Percentiles rank a stretch among this genome's conserved stretches.
Conservation (phyloP, 1,140 invertebrate genomes). For the Callitettix versicolor region DNA sequence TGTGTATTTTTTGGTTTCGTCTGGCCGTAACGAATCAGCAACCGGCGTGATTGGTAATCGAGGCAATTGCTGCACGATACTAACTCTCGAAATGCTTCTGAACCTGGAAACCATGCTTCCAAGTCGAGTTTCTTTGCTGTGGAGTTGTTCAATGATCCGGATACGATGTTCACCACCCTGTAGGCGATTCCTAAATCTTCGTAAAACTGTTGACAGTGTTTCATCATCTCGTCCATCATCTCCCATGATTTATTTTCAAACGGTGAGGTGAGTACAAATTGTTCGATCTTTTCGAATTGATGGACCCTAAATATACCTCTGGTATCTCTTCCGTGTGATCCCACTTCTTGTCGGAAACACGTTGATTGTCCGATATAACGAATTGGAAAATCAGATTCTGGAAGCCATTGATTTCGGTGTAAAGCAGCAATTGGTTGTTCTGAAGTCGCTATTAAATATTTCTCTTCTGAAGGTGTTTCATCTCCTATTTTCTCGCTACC, state of each 20-base stretch:
- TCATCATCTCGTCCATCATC: slow-evolving; percentile 99
- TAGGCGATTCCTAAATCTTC: slow-evolving; percentile 86
- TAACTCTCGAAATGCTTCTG: slow-evolving; percentile 86
- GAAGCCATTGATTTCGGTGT: slow-evolving; percentile 94
- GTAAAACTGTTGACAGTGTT: slow-evolving; percentile 90
- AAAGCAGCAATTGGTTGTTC: slow-evolving; percentile 98
- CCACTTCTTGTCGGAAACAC: slow-evolving; percentile 98
- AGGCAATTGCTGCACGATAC: slow-evolving; percentile 99
- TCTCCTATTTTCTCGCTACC: slow-evolving; percentile 73
- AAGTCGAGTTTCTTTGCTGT: slow-evolving; percentile 96
- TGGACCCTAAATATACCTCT: slow-evolving; percentile 98
- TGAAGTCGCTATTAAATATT: slow-evolving; percentile 98
- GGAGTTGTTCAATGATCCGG: slow-evolving; percentile 96
- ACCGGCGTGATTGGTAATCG: slow-evolving; percentile 90
- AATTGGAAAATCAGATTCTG: slow-evolving; percentile 79
- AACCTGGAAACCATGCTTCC: slow-evolving; percentile 98
- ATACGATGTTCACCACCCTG: slow-evolving; percentile 96
- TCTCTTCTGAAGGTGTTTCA: slow-evolving; percentile 76
- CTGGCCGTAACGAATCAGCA: slow-evolving; percentile 84
- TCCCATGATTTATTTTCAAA: slow-evolving; percentile 95
- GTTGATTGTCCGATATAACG: slow-evolving; percentile 88
- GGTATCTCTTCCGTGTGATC: slow-evolving; percentile 96
- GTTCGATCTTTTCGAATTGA: slow-evolving; percentile 99
- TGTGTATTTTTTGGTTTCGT: slow-evolving; percentile 96
- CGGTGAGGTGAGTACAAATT: slow-evolving; percentile 95